Evolutionary conservation across 2,113 vertebrate species (phyloP).

Genomic region (Arizona elegans): DNA sequence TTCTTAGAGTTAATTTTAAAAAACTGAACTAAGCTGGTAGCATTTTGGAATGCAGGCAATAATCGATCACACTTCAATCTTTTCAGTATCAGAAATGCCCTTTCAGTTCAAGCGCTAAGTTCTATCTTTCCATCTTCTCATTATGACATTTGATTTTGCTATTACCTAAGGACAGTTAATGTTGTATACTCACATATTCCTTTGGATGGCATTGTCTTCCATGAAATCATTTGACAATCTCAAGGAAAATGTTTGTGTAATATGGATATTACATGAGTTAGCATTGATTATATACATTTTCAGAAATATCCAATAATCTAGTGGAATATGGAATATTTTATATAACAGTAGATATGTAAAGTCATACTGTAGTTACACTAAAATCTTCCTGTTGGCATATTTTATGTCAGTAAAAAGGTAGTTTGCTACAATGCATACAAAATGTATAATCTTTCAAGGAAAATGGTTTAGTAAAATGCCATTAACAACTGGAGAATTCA

Average conservation of each 20-base stretch:
- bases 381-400: conserved; percentile 43
- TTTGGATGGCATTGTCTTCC: conserved; percentile 35
- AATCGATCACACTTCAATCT: background rate
- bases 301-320: conserved; percentile 16
- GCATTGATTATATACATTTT: conserved; percentile 22
- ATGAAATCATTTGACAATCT: conserved; percentile 25
- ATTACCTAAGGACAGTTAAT: conserved; percentile 1
- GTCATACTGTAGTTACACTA: conserved; percentile 4
- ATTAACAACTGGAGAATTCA: conserved; percentile 78
- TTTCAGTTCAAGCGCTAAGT: background rate
- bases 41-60: background rate
- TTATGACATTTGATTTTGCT: background rate
- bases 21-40: background rate
- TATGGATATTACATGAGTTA: conserved; percentile 33
- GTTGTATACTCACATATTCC: background rate
- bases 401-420: conserved; percentile 44
- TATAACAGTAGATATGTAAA: conserved; percentile 32
- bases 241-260: conserved; percentile 51
- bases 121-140: background rate
- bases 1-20: background rate
- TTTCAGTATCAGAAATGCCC: background rate
- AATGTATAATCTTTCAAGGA: conserved; percentile 52
- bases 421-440: conserved; percentile 39
- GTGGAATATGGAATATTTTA: conserved; percentile 38
- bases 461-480: conserved; percentile 70